Evolutionary conservation across 2,888 invertebrate species (phyloP).

Genomic region (Calliopum simillimum): DNA sequence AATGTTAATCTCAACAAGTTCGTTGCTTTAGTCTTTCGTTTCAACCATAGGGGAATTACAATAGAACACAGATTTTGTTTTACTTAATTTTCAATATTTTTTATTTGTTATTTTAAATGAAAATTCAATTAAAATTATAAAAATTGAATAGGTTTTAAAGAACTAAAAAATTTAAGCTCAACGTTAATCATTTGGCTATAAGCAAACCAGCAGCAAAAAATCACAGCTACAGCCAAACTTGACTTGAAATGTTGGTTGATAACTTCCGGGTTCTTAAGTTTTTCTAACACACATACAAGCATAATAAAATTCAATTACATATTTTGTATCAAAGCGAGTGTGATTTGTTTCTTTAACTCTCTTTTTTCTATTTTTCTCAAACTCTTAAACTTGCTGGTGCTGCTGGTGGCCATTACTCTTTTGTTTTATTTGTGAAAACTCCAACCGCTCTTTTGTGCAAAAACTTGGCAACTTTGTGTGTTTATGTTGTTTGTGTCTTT

Average conservation of each 20-base stretch:
- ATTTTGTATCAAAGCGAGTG: background rate
- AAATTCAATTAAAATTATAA: too few species aligned
- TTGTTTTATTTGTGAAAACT: background rate
- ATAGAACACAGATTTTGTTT: background rate
- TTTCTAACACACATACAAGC: background rate
- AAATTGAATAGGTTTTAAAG: background rate
- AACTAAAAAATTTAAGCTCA: background rate
- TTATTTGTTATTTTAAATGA: too few species aligned
- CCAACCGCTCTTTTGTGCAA: background rate
- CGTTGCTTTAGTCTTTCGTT: slow-evolving; percentile 16
- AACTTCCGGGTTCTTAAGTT: slow-evolving; percentile 30
- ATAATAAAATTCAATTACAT: background rate
- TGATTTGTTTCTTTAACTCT: background rate
- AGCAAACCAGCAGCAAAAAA: background rate
- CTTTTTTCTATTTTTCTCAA: background rate
- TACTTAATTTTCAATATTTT: background rate
- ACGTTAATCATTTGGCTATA: background rate
- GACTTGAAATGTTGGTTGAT: background rate
- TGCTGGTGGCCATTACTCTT: background rate
- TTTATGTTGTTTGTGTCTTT: background rate
- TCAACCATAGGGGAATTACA: background rate
- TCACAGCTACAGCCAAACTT: background rate
- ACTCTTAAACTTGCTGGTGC: background rate
- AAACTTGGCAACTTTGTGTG: background rate
- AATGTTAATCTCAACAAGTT: background rate